A percentile compares a stretch with the other conserved stretches of the same genome.
Conservation (phyloP, 2,113 vertebrate genomes). For the Acanthisitta chloris region DNA sequence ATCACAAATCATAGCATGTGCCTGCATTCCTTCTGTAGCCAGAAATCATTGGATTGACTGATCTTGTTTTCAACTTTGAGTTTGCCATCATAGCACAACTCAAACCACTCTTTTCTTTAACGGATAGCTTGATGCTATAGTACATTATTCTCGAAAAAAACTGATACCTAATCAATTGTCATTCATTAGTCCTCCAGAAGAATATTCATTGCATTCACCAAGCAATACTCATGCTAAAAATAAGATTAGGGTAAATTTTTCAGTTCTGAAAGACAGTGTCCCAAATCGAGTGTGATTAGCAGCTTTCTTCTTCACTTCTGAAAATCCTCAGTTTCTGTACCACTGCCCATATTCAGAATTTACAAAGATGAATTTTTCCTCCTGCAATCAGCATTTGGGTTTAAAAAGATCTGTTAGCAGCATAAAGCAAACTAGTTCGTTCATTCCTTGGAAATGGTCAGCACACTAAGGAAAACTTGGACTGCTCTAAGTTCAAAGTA, state of each 20-base stretch:
- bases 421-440: background rate
- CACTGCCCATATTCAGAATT: background rate
- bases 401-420: background rate
- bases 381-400: background rate
- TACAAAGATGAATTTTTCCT: background rate
- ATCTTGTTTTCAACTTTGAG: background rate
- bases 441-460: background rate
- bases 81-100: background rate
- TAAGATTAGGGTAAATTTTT: background rate
- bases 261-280: background rate
- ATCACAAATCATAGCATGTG: background rate
- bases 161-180: background rate
- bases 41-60: background rate
- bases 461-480: background rate
- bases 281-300: background rate
- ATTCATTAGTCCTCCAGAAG: background rate
- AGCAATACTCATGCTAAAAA: background rate
- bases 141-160: background rate
- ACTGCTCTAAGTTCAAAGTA: background rate
- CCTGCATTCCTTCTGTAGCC: background rate
- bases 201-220: background rate
- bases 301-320: background rate
- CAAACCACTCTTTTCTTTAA: background rate
- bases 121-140: background rate
- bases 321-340: background rate